Evolutionary conservation across 2,113 vertebrate genomes (phyloP).

Genomic region (Tragelaphus imberbis): DNA sequence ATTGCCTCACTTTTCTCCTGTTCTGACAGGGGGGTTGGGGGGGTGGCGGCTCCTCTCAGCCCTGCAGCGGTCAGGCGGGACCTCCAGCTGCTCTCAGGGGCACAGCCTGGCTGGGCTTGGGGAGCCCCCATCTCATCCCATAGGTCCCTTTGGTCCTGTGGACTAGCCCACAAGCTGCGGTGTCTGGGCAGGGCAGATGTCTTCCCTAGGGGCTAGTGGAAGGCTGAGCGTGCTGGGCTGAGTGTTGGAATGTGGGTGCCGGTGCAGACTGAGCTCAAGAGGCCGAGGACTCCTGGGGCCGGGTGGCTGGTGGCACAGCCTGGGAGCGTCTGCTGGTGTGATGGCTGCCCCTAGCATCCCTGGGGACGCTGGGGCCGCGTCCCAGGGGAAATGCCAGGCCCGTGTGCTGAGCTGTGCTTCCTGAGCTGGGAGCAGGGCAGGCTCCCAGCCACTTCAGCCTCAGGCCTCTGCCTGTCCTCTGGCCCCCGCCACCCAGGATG

Average conservation of each 20-base stretch:
- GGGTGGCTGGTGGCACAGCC: not conserved
- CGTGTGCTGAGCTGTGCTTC: rapidly evolving
- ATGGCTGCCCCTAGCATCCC: rapidly evolving
- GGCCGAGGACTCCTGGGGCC: not conserved
- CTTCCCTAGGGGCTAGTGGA: not conserved
- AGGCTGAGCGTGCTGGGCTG: not conserved
- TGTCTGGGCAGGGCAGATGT: rapidly evolving
- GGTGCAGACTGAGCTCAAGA: not conserved
- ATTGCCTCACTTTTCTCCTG: not conserved
- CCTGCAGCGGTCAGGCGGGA: not conserved
- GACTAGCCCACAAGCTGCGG: not conserved
- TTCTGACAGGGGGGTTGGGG: not conserved
- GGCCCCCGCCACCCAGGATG: too few species aligned
- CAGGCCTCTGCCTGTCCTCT: not conserved
- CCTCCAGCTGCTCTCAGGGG: not conserved
- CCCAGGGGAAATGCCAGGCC: not conserved
- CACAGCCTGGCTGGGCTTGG: too few species aligned
- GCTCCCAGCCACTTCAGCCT: not conserved
- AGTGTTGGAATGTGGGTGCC: not conserved
- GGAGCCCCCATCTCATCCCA: not conserved
- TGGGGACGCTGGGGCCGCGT: rapidly evolving
- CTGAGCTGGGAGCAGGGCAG: not conserved
- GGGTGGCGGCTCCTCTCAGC: rapidly evolving
- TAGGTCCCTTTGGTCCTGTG: not conserved
- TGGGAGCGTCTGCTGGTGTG: not conserved